Evolutionary conservation across 1,140 invertebrate species (phyloP), one percentile per base, ranked within the genome.

Genomic region (Drosophila virilis): DNA sequence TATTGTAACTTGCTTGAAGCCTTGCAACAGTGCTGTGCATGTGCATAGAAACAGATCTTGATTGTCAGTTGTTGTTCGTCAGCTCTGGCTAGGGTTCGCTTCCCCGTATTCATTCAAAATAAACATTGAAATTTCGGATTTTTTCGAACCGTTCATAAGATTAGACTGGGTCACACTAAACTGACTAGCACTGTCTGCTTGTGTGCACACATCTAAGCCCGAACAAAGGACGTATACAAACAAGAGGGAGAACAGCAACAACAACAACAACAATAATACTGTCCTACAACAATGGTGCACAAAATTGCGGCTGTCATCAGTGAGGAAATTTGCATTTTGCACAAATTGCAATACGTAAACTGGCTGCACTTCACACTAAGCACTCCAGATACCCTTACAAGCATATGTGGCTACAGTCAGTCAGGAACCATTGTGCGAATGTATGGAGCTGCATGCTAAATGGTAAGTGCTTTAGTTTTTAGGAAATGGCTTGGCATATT

Each of bases 281-380:
- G 75, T 46, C 51, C 65, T 65, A 75, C 78, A 85, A 86, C 83
- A 86, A 86, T 79, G 79, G 60, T 46, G 73, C 66, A 83, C 79
- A 83, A 86, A 86, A 88, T 86, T 86, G 83, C 83, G 79, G 83
- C 83, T 86, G 83, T 86, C 83, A 86, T 86, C 83, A 88, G 83
- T 86, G 83, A 79, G 83, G 83, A 86, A 88, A 86, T 86, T 86
- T 88, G 76, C 83, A 86, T 88, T 86, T 86, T 89, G 79, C 83
- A 89, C 83, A 86, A 86, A 88, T 86, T 86, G 83, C 83, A 83
- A 88, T 86, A 86, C 83, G 78, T 78, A 88, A 82, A 69, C 82
- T 76, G 60, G 71, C 32, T 65, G 38, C 65, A 75, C 40, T 66
- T 61, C 52, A 57, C 66, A 32, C 59, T 46, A 42, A 7, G 5